A percentile compares a stretch with the other conserved stretches of the same genome.
Conservation (phyloP, 2,888 invertebrate genomes). For the Drosophila mulleri region DNA sequence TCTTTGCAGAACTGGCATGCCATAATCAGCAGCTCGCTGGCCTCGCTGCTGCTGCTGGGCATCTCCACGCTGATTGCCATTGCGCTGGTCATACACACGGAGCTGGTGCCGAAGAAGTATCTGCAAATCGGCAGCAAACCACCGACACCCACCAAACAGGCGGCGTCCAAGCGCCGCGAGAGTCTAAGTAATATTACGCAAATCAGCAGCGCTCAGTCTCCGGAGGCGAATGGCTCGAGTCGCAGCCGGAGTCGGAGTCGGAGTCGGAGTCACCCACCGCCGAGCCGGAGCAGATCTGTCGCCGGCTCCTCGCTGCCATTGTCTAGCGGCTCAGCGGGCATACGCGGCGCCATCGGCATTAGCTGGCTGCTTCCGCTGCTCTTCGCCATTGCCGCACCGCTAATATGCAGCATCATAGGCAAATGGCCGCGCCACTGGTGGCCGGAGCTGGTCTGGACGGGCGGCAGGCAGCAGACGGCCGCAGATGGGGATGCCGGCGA, state of each 20-base stretch:
- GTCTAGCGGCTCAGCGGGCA: constrained; percentile 71
- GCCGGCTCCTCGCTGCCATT: constrained; percentile 14
- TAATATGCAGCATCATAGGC: constrained; percentile 85
- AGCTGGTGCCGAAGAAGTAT: constrained; percentile 84
- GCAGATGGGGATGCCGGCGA: constrained; percentile 51
- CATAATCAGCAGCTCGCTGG: constrained; percentile 87
- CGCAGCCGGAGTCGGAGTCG: constrained; percentile 22
- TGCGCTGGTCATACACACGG: constrained; percentile 84
- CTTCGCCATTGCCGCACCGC: constrained; percentile 84
- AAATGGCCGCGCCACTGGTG: constrained; percentile 87
- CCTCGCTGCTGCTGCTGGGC: constrained; percentile 88
- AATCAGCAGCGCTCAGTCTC: constrained; percentile 67
- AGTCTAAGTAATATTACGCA: constrained; percentile 75
- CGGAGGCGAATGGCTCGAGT: constrained; percentile 27
- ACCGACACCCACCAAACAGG: constrained; percentile 52
- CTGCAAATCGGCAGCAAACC: constrained; percentile 69
- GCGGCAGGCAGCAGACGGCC: constrained; percentile 18
- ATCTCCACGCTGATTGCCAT: constrained; percentile 87
- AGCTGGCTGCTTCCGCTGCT: constrained; percentile 85
- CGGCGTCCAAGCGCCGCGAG: constrained; percentile 44
- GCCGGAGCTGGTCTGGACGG: constrained; percentile 85
- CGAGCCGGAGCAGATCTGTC: background rate
- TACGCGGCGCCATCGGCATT: constrained; percentile 84
- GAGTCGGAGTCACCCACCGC: constrained; percentile 16
- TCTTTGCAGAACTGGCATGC: constrained; percentile 87